Percentiles rank a stretch among this genome's conserved stretches.
phyloP scores from a whole-genome alignment of 2,113 vertebrate genomes.

The Megaceryle torquata region DNA sequence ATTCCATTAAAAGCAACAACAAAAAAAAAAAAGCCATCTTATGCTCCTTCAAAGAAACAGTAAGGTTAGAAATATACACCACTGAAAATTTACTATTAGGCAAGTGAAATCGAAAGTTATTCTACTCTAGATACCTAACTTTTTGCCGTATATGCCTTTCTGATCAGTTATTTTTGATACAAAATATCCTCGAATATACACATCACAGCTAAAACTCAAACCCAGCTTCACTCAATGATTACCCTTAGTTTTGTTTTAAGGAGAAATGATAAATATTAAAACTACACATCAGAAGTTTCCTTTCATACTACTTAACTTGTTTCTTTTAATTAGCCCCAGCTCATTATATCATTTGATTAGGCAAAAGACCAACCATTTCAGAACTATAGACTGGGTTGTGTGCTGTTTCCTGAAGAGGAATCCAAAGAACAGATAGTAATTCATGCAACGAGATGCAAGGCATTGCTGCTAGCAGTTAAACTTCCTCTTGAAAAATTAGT shows the following conservation, averaged over 20 bases:
- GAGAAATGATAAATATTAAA: neutral
- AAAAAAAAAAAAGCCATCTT: neutral
- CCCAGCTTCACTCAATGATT: neutral
- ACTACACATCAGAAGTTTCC: neutral
- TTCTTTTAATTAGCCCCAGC: neutral
- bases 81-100: neutral
- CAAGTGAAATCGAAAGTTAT: neutral
- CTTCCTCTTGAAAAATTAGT: neutral
- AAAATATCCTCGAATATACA: neutral
- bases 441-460: neutral
- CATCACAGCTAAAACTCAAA: neutral
- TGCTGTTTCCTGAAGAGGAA: neutral
- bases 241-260: neutral
- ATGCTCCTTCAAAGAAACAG: neutral
- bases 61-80: neutral
- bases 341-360: neutral
- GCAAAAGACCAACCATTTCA: neutral
- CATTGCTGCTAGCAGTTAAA: neutral
- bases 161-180: neutral
- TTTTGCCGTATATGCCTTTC: neutral
- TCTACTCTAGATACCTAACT: neutral
- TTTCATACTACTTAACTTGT: neutral
- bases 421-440: neutral
- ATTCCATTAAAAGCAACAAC: neutral
- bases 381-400: accelerated